These are phyloP conservation scores for Cynaeus angustus DNA, from an alignment of 2,888 invertebrate species.

Conservation along the genomic window DNA sequence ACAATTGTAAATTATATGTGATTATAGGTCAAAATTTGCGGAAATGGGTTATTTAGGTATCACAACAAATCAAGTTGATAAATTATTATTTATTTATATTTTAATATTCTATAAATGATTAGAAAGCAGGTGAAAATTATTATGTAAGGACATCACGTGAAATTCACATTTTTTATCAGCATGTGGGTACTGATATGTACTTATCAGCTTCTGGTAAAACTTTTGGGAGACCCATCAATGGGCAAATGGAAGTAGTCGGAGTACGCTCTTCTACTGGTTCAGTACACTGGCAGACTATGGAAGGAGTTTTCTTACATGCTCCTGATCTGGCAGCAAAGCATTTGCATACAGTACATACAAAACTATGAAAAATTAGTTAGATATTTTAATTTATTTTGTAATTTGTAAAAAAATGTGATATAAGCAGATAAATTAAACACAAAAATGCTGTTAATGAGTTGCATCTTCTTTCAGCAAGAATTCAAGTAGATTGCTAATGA, in stretches of 20 bases:
- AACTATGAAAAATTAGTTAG: conserved; percentile 71
- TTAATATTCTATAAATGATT: no score
- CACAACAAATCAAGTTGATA: no score
- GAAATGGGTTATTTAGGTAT: no score
- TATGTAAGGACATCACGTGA: no score
- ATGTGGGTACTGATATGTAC: conserved; percentile 91
- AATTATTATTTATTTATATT: no score
- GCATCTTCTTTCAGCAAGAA: no score
- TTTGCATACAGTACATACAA: conserved; percentile 75
- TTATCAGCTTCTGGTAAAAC: conserved; percentile 93
- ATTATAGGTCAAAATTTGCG: no score
- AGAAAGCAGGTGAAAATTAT: no score
- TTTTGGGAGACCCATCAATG: conserved; percentile 96
- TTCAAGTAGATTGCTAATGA: no score
- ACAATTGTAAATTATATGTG: no score
- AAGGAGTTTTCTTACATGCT: conserved; percentile 95
- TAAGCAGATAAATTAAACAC: neutral
- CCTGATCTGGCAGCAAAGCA: conserved; percentile 79
- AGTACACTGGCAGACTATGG: conserved; percentile 93
- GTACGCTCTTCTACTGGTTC: conserved; percentile 83
- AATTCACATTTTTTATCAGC: no score
- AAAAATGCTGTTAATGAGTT: no score
- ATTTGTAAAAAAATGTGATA: conserved; percentile 19
- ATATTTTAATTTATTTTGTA: conserved; percentile 50
- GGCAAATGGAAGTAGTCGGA: conserved; percentile 95